A percentile compares a stretch with the other conserved stretches of the same genome.
These are phyloP conservation scores for Xyrauchen texanus DNA, from an alignment of 2,113 vertebrate species.

Conservation along the genomic window DNA sequence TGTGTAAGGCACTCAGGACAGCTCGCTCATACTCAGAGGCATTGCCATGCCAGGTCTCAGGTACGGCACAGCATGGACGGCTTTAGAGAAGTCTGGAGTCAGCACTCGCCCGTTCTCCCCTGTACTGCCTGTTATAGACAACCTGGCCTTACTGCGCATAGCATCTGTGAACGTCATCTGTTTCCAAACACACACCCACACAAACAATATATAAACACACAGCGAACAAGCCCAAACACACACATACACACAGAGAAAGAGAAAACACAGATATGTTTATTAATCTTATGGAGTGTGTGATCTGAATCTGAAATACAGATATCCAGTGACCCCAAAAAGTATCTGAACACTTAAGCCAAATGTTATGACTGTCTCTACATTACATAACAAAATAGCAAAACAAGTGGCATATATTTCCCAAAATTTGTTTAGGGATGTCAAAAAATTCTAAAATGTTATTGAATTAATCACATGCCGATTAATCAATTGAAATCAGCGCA, in stretches of 20 bases:
- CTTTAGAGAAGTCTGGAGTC: slow-evolving; percentile 91
- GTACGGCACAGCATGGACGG: slow-evolving; percentile 94
- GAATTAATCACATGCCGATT: too few species aligned
- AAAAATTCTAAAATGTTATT: too few species aligned
- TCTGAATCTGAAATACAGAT: background rate
- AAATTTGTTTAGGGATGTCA: too few species aligned
- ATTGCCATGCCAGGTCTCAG: slow-evolving; percentile 98
- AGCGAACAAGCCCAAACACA: slow-evolving; percentile 28
- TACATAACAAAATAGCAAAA: too few species aligned
- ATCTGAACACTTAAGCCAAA: too few species aligned
- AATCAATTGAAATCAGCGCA: too few species aligned
- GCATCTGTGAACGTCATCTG: slow-evolving; percentile 95
- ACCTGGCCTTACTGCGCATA: slow-evolving; percentile 93
- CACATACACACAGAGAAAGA: slow-evolving; percentile 16
- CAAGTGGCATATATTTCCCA: too few species aligned
- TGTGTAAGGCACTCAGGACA: slow-evolving; percentile 99
- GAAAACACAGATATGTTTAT: slow-evolving; percentile 18
- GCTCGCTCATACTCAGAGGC: slow-evolving; percentile 97
- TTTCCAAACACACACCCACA: slow-evolving; percentile 67
- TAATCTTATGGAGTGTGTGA: background rate
- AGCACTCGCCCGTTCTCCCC: slow-evolving; percentile 93
- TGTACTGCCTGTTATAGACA: slow-evolving; percentile 95
- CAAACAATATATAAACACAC: slow-evolving; percentile 11
- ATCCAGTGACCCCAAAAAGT: too few species aligned
- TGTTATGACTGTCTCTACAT: too few species aligned